These are phyloP conservation scores for Allolobophora icterica DNA, from an alignment of 2,888 invertebrate genomes.

Conservation along the genomic window DNA sequence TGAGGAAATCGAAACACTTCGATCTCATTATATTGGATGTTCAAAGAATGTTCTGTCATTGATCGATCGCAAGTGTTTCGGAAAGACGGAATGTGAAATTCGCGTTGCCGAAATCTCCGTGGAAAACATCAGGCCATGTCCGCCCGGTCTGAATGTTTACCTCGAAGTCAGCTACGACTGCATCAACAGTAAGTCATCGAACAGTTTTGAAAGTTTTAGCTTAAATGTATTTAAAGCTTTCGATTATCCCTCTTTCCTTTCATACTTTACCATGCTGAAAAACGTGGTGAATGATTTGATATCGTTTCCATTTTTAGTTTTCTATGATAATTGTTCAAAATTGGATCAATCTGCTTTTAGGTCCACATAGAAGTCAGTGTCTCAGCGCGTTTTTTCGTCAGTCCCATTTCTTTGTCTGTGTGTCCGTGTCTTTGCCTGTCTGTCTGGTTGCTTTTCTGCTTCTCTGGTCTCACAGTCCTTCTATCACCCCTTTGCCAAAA, in stretches of 20 bases:
- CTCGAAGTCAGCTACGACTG: constrained; percentile 31
- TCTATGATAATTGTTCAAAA: background rate
- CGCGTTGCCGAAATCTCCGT: constrained; percentile 13
- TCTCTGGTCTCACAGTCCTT: background rate
- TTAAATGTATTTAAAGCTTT: background rate
- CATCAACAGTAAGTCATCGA: constrained; percentile 12
- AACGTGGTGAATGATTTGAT: background rate
- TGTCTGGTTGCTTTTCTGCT: background rate
- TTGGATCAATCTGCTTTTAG: background rate
- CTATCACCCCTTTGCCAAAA: no score
- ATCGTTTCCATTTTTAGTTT: background rate
- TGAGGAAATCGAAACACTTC: background rate
- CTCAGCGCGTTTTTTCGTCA: background rate
- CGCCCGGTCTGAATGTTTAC: constrained; percentile 12
- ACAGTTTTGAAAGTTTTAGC: no score
- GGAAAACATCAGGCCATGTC: constrained; percentile 20
- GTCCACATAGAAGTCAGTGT: background rate
- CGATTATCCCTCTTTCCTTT: background rate
- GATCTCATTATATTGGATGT: background rate
- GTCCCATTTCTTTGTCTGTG: background rate
- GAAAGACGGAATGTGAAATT: constrained; percentile 14
- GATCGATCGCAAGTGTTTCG: background rate
- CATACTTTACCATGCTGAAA: background rate
- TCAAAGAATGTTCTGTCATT: background rate
- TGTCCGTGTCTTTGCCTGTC: background rate